phyloP scores from a whole-genome alignment of 2,888 invertebrate species.

The Nephrotoma flavescens region DNA sequence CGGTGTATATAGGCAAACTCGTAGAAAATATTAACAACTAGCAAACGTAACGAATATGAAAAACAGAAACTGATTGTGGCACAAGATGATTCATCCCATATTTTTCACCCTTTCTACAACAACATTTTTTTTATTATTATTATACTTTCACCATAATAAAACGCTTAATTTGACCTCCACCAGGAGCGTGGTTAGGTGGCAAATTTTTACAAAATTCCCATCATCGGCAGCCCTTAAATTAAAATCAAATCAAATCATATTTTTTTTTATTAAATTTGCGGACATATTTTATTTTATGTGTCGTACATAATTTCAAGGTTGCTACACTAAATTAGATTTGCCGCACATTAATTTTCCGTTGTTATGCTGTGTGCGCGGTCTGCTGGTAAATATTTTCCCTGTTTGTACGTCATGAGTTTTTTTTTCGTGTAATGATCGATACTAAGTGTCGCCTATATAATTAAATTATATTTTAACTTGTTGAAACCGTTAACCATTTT shows the following conservation, averaged over 20 bases:
- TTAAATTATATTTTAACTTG: too few species aligned
- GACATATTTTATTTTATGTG: neutral
- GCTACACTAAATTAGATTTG: neutral
- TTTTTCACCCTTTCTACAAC: neutral
- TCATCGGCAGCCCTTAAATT: neutral
- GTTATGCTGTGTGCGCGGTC: neutral
- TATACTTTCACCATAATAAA: neutral
- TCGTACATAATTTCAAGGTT: neutral
- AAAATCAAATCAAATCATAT: neutral
- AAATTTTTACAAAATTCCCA: neutral
- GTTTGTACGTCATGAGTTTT: too few species aligned
- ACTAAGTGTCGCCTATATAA: too few species aligned
- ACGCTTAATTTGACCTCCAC: neutral
- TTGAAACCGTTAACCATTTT: too few species aligned
- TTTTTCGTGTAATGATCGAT: too few species aligned
- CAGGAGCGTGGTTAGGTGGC: neutral
- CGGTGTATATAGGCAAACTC: neutral
- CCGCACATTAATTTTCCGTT: neutral
- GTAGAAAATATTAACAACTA: neutral
- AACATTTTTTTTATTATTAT: neutral
- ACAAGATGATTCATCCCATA: neutral
- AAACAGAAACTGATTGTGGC: neutral
- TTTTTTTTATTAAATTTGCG: neutral
- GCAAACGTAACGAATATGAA: neutral
- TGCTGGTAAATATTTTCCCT: too few species aligned